These are phyloP conservation scores for Dicaeum eximium DNA, from an alignment of 2,113 vertebrate genomes.

Conservation along the genomic window DNA sequence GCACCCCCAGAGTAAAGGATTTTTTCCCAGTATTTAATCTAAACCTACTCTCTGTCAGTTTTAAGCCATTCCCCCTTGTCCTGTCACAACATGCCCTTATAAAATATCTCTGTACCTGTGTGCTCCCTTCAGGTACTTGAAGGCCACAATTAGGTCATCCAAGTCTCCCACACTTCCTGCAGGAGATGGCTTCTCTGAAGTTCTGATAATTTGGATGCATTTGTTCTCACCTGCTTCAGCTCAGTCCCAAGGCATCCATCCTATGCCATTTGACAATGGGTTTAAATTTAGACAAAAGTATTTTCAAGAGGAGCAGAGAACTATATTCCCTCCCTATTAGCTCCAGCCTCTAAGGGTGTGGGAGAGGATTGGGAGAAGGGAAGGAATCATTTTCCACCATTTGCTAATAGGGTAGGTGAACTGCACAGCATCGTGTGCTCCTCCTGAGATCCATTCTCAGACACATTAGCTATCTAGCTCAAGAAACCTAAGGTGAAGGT, in stretches of 20 bases:
- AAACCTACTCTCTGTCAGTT: not conserved
- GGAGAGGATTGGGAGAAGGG: not conserved
- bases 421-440: not conserved
- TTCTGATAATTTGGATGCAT: not conserved
- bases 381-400: not conserved
- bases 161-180: not conserved
- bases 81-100: too few species aligned
- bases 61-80: not conserved
- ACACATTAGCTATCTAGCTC: slow-evolving; percentile 27
- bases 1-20: not conserved
- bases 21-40: not conserved
- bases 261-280: not conserved
- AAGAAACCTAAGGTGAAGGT: slow-evolving; percentile 28
- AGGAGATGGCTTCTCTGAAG: not conserved
- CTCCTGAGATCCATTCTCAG: slow-evolving; percentile 10
- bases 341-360: not conserved
- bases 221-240: not conserved
- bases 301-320: slow-evolving; percentile 10
- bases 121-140: not conserved
- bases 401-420: slow-evolving; percentile 21
- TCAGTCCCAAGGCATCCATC: not conserved
- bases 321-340: not conserved
- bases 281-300: not conserved
- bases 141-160: not conserved
- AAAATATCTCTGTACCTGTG: not conserved